Evolutionary conservation across 1,140 invertebrate genomes (phyloP).

Genomic region (Maconellicoccus hirsutus): DNA sequence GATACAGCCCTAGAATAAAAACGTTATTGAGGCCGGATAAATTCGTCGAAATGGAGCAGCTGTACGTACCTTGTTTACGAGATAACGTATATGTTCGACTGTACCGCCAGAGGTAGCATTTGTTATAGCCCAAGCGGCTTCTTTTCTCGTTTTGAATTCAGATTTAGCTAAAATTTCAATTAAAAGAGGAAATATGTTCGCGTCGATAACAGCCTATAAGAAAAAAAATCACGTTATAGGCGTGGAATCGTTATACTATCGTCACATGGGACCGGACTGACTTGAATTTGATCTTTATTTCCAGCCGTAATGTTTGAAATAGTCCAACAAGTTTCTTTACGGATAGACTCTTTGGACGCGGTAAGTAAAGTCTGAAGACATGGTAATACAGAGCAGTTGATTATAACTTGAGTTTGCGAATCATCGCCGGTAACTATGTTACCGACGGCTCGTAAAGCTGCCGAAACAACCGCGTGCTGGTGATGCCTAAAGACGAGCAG

Average conservation of each 20-base stretch:
- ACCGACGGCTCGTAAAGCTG: constrained; percentile 86
- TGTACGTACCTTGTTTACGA: constrained; percentile 35
- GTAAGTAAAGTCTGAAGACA: constrained; percentile 70
- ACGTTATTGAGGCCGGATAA: constrained; percentile 34
- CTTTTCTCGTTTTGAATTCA: constrained; percentile 94
- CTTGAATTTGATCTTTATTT: constrained; percentile 84
- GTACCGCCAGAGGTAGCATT: constrained; percentile 94
- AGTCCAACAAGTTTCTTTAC: constrained; percentile 97
- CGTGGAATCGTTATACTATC: no score
- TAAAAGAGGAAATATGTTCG: constrained; percentile 84
- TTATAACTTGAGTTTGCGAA: constrained; percentile 85
- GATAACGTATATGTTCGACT: constrained; percentile 77
- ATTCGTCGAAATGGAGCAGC: not conserved
- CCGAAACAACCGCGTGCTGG: constrained; percentile 84
- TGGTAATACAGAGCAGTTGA: constrained; percentile 81
- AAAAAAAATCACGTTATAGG: not conserved
- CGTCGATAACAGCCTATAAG: constrained; percentile 80
- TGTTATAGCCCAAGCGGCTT: constrained; percentile 96
- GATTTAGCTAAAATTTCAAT: constrained; percentile 84
- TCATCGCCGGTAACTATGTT: constrained; percentile 98
- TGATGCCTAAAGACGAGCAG: constrained; percentile 50
- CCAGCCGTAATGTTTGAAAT: constrained; percentile 97
- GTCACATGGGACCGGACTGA: constrained; percentile 31
- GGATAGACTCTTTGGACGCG: constrained; percentile 69
- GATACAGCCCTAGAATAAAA: constrained; percentile 57